These are phyloP conservation scores for Leptatherina wallacei DNA, from an alignment of 2,797 vertebrate genomes.

Conservation along the genomic window DNA sequence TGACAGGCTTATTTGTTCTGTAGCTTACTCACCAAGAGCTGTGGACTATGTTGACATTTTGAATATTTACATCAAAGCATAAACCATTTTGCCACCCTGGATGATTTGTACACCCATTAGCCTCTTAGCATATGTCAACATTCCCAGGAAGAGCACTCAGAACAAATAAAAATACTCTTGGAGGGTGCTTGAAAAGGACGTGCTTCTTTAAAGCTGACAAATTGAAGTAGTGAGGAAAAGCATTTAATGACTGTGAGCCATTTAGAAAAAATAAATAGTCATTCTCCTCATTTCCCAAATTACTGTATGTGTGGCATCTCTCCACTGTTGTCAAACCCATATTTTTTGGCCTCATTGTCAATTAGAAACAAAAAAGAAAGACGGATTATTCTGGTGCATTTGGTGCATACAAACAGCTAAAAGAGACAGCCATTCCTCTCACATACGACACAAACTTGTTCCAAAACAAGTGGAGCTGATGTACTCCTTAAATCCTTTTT, in stretches of 20 bases:
- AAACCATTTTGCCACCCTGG: conserved; percentile 37
- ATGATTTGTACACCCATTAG: conserved; percentile 67
- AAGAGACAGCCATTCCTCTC: too few species aligned
- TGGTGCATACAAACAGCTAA: neutral
- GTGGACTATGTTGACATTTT: conserved; percentile 59
- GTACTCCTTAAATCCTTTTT: too few species aligned
- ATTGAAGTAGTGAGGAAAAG: conserved; percentile 27
- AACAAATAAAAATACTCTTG: conserved; percentile 48
- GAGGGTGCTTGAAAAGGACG: conserved; percentile 37
- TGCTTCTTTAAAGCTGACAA: conserved; percentile 47
- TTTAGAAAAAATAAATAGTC: conserved; percentile 27
- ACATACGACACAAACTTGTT: too few species aligned
- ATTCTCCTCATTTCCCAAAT: neutral
- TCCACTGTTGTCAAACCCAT: conserved; percentile 8
- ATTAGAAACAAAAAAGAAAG: neutral
- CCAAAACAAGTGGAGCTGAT: too few species aligned
- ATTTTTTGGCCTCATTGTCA: neutral
- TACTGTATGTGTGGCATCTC: conserved; percentile 17
- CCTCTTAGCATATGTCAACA: conserved; percentile 70
- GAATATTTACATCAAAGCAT: conserved; percentile 70
- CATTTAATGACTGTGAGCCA: conserved; percentile 31
- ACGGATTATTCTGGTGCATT: too few species aligned
- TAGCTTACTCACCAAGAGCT: conserved; percentile 48
- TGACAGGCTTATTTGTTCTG: conserved; percentile 65
- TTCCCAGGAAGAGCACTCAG: conserved; percentile 40